A percentile compares a stretch with the other conserved stretches of the same genome.
Conservation (phyloP, 2,888 invertebrate species). For the Mesorhabditis spiculigera region DNA sequence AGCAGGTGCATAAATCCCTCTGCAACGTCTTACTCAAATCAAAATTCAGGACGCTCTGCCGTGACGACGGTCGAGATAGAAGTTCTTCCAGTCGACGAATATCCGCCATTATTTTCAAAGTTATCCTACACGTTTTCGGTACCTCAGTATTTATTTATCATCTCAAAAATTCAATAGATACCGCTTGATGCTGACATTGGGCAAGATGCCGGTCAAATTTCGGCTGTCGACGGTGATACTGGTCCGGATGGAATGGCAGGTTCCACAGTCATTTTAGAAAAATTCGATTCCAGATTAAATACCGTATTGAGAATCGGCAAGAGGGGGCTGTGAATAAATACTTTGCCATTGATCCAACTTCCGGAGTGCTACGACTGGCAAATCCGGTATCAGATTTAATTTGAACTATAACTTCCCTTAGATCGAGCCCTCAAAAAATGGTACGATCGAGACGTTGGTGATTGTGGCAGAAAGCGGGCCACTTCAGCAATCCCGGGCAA, state of each 20-base stretch:
- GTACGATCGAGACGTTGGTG: not conserved
- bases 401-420: not conserved
- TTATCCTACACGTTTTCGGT: slow-evolving; percentile 76
- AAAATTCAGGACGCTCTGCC: slow-evolving; percentile 68
- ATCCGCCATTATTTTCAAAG: slow-evolving; percentile 85
- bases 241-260: slow-evolving; percentile 30
- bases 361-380: slow-evolving; percentile 31
- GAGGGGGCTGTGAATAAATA: slow-evolving; percentile 19
- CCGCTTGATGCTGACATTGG: slow-evolving; percentile 60
- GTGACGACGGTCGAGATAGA: slow-evolving; percentile 39
- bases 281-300: not conserved
- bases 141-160: not conserved
- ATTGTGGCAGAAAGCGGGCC: slow-evolving; percentile 34
- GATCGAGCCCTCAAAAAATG: not conserved
- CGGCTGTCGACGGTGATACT: slow-evolving; percentile 35
- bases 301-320: not conserved
- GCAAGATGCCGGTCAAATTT: slow-evolving; percentile 72
- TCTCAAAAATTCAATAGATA: slow-evolving; percentile 15
- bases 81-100: slow-evolving; percentile 83
- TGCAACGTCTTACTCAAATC: slow-evolving; percentile 69
- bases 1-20: not conserved
- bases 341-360: slow-evolving; percentile 31
- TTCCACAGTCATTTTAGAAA: slow-evolving; percentile 8
- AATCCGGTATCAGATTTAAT: not conserved
- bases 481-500: slow-evolving; percentile 23